These are phyloP conservation scores for Cygnus atratus DNA, from an alignment of 2,113 vertebrate genomes.

Conservation along the genomic window DNA sequence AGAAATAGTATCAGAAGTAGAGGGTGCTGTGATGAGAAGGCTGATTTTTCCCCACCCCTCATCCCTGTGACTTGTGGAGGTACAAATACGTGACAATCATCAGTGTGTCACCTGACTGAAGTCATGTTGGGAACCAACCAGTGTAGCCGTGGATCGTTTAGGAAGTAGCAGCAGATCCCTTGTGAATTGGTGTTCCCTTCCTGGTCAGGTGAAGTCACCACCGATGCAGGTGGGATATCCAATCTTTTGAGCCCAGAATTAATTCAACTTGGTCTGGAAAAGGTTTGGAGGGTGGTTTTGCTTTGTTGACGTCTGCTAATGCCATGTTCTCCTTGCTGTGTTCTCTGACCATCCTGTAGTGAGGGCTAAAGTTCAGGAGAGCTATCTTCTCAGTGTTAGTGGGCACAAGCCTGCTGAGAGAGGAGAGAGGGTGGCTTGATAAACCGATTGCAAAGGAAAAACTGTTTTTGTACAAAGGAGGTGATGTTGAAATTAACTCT, in stretches of 20 bases:
- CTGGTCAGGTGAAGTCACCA: background rate
- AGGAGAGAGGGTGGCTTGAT: background rate
- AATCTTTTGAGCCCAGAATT: slow-evolving; percentile 49
- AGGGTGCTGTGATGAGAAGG: background rate
- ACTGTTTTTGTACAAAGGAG: fast-evolving
- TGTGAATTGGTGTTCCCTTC: background rate
- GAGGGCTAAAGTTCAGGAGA: background rate
- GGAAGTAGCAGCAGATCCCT: background rate
- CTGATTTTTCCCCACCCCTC: background rate
- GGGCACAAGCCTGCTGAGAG: background rate
- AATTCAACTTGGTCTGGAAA: background rate
- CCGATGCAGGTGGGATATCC: slow-evolving; percentile 26
- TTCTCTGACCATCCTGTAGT: background rate
- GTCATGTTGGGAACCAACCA: fast-evolving
- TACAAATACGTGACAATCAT: background rate
- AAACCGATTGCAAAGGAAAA: background rate
- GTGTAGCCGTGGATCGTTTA: background rate
- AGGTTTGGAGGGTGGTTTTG: background rate
- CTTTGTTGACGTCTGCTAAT: background rate
- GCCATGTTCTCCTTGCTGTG: fast-evolving
- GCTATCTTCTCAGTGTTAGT: background rate
- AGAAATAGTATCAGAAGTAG: background rate
- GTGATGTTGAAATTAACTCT: background rate
- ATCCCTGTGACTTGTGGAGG: background rate
- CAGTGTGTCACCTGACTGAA: background rate